A percentile compares a stretch with the other conserved stretches of the same genome.
phyloP scores from a whole-genome alignment of 2,888 invertebrate genomes.

The Dinocampus coccinellae region DNA sequence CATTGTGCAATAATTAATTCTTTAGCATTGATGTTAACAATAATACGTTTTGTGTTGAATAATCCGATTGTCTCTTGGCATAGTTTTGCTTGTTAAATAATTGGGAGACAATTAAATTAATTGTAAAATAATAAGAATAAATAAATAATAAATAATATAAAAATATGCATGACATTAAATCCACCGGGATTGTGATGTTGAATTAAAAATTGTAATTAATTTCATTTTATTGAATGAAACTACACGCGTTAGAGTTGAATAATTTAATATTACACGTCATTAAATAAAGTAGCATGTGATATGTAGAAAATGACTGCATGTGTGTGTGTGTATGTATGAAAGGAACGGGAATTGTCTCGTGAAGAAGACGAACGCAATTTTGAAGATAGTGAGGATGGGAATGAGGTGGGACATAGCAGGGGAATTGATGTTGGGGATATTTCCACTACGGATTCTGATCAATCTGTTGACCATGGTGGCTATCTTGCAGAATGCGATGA shows the following conservation, averaged over 20 bases:
- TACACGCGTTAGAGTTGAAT: neutral
- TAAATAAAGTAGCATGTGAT: slow-evolving; percentile 44
- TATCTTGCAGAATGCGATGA: slow-evolving; percentile 64
- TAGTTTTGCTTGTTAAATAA: neutral
- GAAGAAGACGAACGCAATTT: slow-evolving; percentile 67
- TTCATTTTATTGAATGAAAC: neutral
- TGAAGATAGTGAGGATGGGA: slow-evolving; percentile 58
- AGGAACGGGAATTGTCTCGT: slow-evolving; percentile 68
- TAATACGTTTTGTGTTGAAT: neutral
- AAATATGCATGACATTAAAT: neutral
- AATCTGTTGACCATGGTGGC: slow-evolving; percentile 62
- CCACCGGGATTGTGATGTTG: neutral
- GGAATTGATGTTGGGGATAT: slow-evolving; percentile 60
- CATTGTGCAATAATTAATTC: neutral
- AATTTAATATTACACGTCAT: slow-evolving; percentile 2
- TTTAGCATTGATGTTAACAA: neutral
- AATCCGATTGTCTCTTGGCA: neutral
- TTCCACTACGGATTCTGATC: slow-evolving; percentile 58
- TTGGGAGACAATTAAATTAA: neutral
- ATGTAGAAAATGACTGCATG: slow-evolving; percentile 66
- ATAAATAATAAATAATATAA: neutral
- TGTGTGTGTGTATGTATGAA: slow-evolving; percentile 68
- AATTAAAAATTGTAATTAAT: neutral
- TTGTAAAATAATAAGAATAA: neutral
- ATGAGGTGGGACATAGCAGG: slow-evolving; percentile 48